Evolutionary conservation across 2,113 vertebrate genomes (phyloP), one percentile per base, ranked within the genome.

Genomic region (Scatophagus argus): DNA sequence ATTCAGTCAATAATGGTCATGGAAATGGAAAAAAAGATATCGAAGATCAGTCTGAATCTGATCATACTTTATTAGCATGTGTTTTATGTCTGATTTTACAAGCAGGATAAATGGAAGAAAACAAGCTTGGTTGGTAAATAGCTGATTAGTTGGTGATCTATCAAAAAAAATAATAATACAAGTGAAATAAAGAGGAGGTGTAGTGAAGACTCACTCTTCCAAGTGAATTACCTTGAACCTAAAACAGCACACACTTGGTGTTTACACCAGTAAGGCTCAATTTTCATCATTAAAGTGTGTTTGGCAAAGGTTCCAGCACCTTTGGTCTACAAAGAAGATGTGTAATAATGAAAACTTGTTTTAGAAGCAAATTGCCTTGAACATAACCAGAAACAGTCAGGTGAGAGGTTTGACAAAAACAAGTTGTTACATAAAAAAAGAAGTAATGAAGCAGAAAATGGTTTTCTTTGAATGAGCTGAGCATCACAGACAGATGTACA

Each of bases 1-100:
- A 61, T 41, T 29, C 23, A 41, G 55, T 71, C 67, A 44, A 60
- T 74, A 44, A 46, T 44, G 23, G 6, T 68, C 58, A 63, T 49
- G 56, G 25, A 56, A 63, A 70, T 51, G 3, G 39, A 69, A 59
- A 29, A 59, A 13, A 61, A 51, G 16, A 47, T 16, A 14, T 58
- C 11, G 29, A 47, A 51, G 43, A 34, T 25, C 25, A 12, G 38
- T 38, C 13, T 36, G 9, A 5, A 16, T 61, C 17, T 23, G 27
- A 38, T 69, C 21, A 5, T 43, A 32, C 12, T 46, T 51, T 17
- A 46, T 52, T 11, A 54, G 23, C 32, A 27, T 36, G n/a, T 44
- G 17, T 52, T 39, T 69, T 4, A 9, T 46, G 23, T 31, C 8
- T 31, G 12, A 27, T 61, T 38, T 32, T 47, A 51, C 10, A 63